A percentile compares a stretch with the other conserved stretches of the same genome.
Conservation (phyloP, 2,113 vertebrate genomes). For the Otus sunia region DNA sequence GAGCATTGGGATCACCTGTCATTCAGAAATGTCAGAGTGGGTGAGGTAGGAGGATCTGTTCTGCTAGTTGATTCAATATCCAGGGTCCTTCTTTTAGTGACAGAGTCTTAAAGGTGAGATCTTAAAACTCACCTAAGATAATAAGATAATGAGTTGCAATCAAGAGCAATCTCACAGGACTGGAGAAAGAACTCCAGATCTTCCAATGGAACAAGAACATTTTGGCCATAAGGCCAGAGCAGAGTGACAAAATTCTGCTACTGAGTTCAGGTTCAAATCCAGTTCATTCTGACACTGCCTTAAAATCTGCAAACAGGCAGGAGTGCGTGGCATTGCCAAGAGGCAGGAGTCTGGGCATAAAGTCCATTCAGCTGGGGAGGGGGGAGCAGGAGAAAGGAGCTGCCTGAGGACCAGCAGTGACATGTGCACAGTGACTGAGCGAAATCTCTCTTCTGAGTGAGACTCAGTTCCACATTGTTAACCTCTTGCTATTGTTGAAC, state of each 20-base stretch:
- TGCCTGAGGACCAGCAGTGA: background rate
- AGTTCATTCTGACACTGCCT: background rate
- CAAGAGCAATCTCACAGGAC: background rate
- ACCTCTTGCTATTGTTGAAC: slow-evolving; percentile 22
- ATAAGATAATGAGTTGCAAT: background rate
- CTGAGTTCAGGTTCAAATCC: background rate
- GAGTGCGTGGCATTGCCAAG: background rate
- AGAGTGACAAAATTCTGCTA: background rate
- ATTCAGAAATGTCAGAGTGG: background rate
- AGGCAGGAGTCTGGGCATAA: background rate
- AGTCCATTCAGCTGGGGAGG: background rate
- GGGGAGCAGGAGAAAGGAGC: background rate
- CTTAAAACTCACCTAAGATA: background rate
- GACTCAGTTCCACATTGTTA: slow-evolving; percentile 42
- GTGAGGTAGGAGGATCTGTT: background rate
- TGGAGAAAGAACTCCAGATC: background rate
- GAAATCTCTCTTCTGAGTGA: background rate
- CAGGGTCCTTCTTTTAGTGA: background rate
- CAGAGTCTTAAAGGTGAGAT: background rate
- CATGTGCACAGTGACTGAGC: background rate
- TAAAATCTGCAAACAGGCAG: background rate
- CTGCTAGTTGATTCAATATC: background rate
- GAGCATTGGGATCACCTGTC: background rate
- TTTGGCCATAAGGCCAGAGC: background rate
- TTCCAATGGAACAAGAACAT: background rate